phyloP scores from a whole-genome alignment of 2,888 invertebrate species.

The Osmoderma eremita region DNA sequence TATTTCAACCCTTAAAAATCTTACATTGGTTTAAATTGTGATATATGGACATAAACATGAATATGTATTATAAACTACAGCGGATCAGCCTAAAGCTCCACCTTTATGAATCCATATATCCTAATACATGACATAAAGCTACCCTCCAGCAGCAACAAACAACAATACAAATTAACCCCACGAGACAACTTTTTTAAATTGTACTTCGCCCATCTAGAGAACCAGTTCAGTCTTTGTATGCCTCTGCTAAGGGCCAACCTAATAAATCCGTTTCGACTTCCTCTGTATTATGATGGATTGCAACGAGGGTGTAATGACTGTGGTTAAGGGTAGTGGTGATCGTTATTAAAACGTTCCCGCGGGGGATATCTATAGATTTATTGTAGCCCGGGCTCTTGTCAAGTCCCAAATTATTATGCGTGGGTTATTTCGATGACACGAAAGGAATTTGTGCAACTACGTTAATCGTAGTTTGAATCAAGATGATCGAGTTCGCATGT shows the following conservation, averaged over 20 bases:
- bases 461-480: neutral
- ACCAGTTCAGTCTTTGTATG: slow-evolving; percentile 7
- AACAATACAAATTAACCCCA: slow-evolving; percentile 42
- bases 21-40: too few relatives aligned
- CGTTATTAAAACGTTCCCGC: slow-evolving; percentile 42
- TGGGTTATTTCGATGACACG: slow-evolving; percentile 19
- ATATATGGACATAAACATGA: too few relatives aligned
- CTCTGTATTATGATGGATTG: slow-evolving; percentile 41
- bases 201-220: neutral
- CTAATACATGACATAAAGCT: slow-evolving; percentile 49
- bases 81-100: slow-evolving; percentile 42
- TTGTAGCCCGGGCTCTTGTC: slow-evolving; percentile 20
- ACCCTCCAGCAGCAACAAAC: slow-evolving; percentile 41
- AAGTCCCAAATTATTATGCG: slow-evolving; percentile 26
- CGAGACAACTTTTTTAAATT: slow-evolving; percentile 32
- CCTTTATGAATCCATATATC: slow-evolving; percentile 58
- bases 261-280: slow-evolving; percentile 35
- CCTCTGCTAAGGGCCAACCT: slow-evolving; percentile 9
- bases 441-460: neutral
- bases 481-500: neutral
- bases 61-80: too few relatives aligned
- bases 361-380: slow-evolving; percentile 29
- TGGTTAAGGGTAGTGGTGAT: slow-evolving; percentile 41
- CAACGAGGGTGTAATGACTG: slow-evolving; percentile 42
- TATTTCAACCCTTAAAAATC: too few relatives aligned